Conservation (phyloP, 2,888 invertebrate genomes). For the Pammene aurita region DNA sequence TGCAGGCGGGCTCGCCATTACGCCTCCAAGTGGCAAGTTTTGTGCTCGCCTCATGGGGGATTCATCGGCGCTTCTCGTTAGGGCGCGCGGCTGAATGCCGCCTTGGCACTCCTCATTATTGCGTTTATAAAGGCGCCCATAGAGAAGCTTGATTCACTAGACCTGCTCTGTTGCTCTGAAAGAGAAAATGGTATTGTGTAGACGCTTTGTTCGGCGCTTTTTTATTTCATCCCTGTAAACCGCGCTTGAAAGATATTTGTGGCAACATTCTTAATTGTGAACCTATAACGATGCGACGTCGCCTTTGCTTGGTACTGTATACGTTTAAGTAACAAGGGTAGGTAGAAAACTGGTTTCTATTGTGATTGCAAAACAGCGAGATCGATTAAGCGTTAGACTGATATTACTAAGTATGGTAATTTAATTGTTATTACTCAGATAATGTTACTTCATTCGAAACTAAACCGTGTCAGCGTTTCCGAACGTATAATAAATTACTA, state of each 20-base stretch:
- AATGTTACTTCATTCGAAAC: constrained; percentile 15
- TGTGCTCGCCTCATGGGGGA: constrained; percentile 77
- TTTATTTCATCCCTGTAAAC: constrained; percentile 62
- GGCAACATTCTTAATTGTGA: constrained; percentile 61
- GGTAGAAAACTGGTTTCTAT: background rate
- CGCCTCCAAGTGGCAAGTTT: constrained; percentile 75
- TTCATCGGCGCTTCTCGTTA: constrained; percentile 80
- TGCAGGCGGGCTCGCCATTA: constrained; percentile 56
- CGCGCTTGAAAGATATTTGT: constrained; percentile 60
- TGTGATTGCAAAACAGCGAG: constrained; percentile 10
- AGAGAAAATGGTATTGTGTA: constrained; percentile 82
- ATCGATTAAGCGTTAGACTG: constrained; percentile 15
- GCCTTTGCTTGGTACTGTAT: constrained; percentile 48
- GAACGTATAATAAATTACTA: constrained; percentile 17
- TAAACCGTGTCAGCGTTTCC: constrained; percentile 23
- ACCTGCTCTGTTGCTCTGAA: constrained; percentile 73
- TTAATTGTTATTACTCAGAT: constrained; percentile 20
- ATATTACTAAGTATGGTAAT: constrained; percentile 20
- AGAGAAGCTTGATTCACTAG: constrained; percentile 78
- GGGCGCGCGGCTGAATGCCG: constrained; percentile 75
- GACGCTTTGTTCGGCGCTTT: constrained; percentile 73
- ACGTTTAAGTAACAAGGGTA: constrained; percentile 23
- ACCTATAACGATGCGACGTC: constrained; percentile 59
- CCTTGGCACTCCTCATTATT: constrained; percentile 81
- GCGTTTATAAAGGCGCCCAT: constrained; percentile 82